These are phyloP conservation scores for Chascanopsetta lugubris DNA, from an alignment of 2,113 vertebrate species.

Conservation along the genomic window DNA sequence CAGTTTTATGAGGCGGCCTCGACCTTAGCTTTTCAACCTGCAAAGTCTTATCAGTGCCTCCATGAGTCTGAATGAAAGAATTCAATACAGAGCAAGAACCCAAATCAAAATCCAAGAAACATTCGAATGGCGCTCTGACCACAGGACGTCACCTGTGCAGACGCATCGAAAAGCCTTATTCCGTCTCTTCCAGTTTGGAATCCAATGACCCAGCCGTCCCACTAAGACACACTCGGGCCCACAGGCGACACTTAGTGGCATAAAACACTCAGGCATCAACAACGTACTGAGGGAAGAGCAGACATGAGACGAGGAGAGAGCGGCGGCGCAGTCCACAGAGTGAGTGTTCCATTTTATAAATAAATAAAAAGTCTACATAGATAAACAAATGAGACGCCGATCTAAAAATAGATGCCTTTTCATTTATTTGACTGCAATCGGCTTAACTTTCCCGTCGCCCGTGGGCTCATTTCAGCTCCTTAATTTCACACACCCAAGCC, in stretches of 20 bases:
- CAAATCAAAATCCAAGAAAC: too few species aligned
- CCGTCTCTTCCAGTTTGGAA: neutral
- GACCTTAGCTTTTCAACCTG: neutral
- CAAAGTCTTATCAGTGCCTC: neutral
- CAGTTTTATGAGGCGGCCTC: neutral
- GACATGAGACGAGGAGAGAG: constrained; percentile 26
- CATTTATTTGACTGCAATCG: neutral
- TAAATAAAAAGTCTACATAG: neutral
- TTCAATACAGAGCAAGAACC: too few species aligned
- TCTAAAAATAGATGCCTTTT: neutral
- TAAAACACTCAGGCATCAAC: neutral
- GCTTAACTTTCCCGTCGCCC: constrained; percentile 13
- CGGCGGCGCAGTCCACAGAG: neutral
- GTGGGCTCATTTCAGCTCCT: constrained; percentile 20
- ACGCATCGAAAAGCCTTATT: too few species aligned
- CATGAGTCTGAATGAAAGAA: too few species aligned
- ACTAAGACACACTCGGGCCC: constrained; percentile 4
- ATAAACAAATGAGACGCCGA: too few species aligned
- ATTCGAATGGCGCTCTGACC: too few species aligned
- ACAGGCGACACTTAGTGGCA: neutral
- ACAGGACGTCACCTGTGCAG: too few species aligned
- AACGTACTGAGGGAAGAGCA: constrained; percentile 12
- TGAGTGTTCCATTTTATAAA: neutral
- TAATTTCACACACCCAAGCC: constrained; percentile 21
- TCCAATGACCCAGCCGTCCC: too few species aligned